Percentiles rank a stretch among this genome's conserved stretches.
Conservation (phyloP, 2,797 vertebrate genomes). For the Premnoplex brunnescens region DNA sequence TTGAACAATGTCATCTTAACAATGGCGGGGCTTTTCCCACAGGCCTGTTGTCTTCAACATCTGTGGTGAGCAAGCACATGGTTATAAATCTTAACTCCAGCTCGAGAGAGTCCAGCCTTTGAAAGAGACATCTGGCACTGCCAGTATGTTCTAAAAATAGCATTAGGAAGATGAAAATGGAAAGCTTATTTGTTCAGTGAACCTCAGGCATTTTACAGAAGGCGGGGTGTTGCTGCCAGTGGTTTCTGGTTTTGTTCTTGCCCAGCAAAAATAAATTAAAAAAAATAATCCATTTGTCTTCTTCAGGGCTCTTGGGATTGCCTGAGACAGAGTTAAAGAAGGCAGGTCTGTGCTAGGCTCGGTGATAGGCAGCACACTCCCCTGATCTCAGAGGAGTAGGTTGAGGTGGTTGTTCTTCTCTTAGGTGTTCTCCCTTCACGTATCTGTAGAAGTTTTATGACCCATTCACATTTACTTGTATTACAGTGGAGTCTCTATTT, state of each 20-base stretch:
- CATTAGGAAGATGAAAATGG: constrained; percentile 23
- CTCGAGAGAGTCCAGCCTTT: constrained; percentile 8
- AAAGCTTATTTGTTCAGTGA: constrained; percentile 37
- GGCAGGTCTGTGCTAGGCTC: not conserved
- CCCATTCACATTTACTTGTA: not conserved
- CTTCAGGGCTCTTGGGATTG: not conserved
- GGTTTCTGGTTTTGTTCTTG: constrained; percentile 43
- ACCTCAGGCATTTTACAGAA: constrained; percentile 30
- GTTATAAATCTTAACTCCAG: constrained; percentile 32
- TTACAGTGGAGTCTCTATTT: not conserved
- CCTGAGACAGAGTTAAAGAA: not conserved
- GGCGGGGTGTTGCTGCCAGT: not conserved
- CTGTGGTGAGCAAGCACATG: not conserved
- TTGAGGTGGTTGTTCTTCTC: not conserved
- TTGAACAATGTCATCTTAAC: not conserved
- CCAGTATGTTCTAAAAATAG: constrained; percentile 59
- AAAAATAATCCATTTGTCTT: not conserved
- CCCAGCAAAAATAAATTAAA: not conserved
- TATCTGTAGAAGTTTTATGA: not conserved
- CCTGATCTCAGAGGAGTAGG: not conserved
- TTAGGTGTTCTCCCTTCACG: not conserved
- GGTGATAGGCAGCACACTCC: not conserved
- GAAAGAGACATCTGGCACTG: constrained; percentile 60
- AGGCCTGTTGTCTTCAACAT: constrained; percentile 3
- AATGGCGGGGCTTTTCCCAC: not conserved